Evolutionary conservation across 2,888 invertebrate genomes (phyloP).

Genomic region (Malachius bipustulatus): DNA sequence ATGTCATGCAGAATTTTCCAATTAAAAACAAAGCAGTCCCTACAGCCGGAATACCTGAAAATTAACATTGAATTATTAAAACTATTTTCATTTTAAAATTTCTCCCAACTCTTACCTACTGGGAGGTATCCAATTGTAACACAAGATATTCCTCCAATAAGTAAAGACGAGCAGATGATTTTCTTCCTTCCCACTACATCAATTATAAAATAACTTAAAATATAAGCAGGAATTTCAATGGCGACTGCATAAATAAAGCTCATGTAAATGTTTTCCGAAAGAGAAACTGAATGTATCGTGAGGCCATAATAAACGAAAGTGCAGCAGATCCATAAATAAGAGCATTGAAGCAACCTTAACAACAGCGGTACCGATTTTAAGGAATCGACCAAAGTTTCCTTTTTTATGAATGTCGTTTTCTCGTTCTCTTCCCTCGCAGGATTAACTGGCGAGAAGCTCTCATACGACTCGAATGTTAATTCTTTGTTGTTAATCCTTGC

Average conservation of each 20-base stretch:
- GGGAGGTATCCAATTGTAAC: slow-evolving; percentile 27
- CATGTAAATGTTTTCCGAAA: slow-evolving; percentile 60
- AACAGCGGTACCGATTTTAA: slow-evolving; percentile 42
- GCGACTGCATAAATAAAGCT: slow-evolving; percentile 56
- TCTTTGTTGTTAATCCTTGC: slow-evolving; percentile 41
- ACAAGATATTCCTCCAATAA: slow-evolving; percentile 48
- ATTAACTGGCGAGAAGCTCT: slow-evolving; percentile 5
- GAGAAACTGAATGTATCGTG: slow-evolving; percentile 59
- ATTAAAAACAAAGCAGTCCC: slow-evolving; percentile 14
- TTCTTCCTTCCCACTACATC: slow-evolving; percentile 50
- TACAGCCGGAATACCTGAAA: slow-evolving; percentile 3
- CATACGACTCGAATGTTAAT: background rate
- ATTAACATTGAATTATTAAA: too few relatives aligned
- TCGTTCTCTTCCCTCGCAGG: slow-evolving; percentile 9
- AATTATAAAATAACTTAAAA: slow-evolving; percentile 48
- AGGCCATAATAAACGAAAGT: slow-evolving; percentile 69
- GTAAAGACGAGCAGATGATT: slow-evolving; percentile 48
- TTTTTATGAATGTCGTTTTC: slow-evolving; percentile 14
- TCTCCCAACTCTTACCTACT: background rate
- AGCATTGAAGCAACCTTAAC: slow-evolving; percentile 47
- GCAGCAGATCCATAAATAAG: slow-evolving; percentile 63
- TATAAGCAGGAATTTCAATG: slow-evolving; percentile 60
- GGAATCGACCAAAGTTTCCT: slow-evolving; percentile 33
- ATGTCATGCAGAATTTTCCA: slow-evolving; percentile 23
- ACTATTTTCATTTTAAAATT: too few relatives aligned